These are phyloP conservation scores for Drosophila repletoides DNA, from an alignment of 1,140 invertebrate genomes.

Conservation along the genomic window DNA sequence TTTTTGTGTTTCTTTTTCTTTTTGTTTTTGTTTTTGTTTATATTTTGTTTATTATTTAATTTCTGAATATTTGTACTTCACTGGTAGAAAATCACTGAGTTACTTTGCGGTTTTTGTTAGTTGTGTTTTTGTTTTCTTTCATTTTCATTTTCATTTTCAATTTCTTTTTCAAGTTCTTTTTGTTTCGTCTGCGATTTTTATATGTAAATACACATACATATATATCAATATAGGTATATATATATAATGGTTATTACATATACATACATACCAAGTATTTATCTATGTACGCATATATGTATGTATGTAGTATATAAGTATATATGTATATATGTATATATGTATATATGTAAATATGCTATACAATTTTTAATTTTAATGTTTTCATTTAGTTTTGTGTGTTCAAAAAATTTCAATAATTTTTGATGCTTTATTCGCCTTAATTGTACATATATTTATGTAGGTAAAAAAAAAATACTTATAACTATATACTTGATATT, in stretches of 20 bases:
- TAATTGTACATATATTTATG: slow-evolving; percentile 46
- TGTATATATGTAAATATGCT: slow-evolving; percentile 29
- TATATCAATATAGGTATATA: slow-evolving; percentile 9
- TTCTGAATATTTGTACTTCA: slow-evolving; percentile 80
- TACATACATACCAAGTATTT: slow-evolving; percentile 27
- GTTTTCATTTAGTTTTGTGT: too few relatives aligned
- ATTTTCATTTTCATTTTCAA: slow-evolving; percentile 38
- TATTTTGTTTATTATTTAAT: slow-evolving; percentile 45
- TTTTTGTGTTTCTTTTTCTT: slow-evolving; percentile 25
- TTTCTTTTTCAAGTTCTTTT: slow-evolving; percentile 14
- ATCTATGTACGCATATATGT: slow-evolving; percentile 11
- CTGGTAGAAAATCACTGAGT: slow-evolving; percentile 81
- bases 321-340: slow-evolving; percentile 9
- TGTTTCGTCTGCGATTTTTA: slow-evolving; percentile 25
- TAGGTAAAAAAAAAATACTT: slow-evolving; percentile 64
- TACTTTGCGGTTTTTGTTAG: slow-evolving; percentile 66
- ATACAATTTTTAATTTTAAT: too few relatives aligned
- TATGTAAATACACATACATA: slow-evolving; percentile 36
- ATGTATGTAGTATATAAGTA: slow-evolving; percentile 3
- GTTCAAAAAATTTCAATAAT: slow-evolving; percentile 28
- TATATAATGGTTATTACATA: slow-evolving; percentile 42
- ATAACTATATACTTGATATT: slow-evolving; percentile 70
- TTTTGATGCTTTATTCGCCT: slow-evolving; percentile 29
- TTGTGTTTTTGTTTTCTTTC: slow-evolving; percentile 39
- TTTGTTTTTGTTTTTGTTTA: too few relatives aligned